Percentiles rank a stretch among this genome's conserved stretches.
Evolutionary conservation across 2,797 vertebrate species (phyloP).

Genomic region (Merluccius polli): DNA sequence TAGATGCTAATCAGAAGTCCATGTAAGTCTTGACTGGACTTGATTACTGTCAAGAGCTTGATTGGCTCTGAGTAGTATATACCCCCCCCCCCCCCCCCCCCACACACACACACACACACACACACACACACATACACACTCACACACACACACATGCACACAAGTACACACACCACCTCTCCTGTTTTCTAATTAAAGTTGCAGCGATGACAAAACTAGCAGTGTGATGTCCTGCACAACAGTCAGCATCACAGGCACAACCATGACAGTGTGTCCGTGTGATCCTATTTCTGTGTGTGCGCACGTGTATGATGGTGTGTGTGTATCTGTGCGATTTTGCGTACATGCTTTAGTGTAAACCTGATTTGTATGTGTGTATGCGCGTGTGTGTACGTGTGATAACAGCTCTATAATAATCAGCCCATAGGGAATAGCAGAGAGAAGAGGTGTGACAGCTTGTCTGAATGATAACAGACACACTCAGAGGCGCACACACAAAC

Average conservation of each 20-base stretch:
- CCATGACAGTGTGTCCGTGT: constrained; percentile 15
- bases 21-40: constrained; percentile 35
- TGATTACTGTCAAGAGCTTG: constrained; percentile 50
- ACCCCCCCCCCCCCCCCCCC: not conserved
- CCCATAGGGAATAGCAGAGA: constrained; percentile 56
- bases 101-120: constrained; percentile 12
- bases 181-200: constrained; percentile 64
- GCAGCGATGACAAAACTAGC: constrained; percentile 58
- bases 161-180: constrained; percentile 22
- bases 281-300: not conserved
- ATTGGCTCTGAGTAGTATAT: constrained; percentile 28
- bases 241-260: constrained; percentile 46
- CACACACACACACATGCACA: constrained; percentile 7
- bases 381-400: constrained; percentile 28
- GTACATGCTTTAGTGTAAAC: not conserved
- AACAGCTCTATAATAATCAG: constrained; percentile 65
- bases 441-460: constrained; percentile 63
- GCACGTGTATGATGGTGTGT: not conserved
- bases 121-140: constrained; percentile 5
- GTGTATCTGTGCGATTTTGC: not conserved
- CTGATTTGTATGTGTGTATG: not conserved
- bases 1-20: constrained; percentile 18
- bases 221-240: constrained; percentile 58
- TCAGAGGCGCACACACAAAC: constrained; percentile 20
- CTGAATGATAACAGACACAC: constrained; percentile 51